These are phyloP conservation scores for Myathropa florea DNA, from an alignment of 2,888 invertebrate species.

Conservation along the genomic window DNA sequence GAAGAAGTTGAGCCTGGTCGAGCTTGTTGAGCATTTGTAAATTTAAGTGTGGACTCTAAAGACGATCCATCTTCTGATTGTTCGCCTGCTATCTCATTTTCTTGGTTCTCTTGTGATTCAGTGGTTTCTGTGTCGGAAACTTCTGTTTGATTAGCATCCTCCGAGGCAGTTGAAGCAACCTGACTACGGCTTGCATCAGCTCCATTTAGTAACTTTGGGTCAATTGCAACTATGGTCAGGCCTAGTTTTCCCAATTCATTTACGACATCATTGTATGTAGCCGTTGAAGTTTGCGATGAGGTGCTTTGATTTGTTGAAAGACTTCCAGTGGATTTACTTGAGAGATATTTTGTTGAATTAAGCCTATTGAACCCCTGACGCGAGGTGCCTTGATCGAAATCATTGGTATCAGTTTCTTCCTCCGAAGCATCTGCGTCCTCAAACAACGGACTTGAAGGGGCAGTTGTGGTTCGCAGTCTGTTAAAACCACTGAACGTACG, in stretches of 20 bases:
- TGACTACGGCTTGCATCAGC: too few relatives aligned
- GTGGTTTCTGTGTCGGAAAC: background rate
- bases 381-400: conserved; percentile 20
- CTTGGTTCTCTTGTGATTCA: background rate
- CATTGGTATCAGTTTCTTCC: background rate
- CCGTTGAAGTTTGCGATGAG: background rate
- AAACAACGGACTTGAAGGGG: background rate
- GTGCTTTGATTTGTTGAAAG: background rate
- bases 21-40: background rate
- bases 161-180: background rate
- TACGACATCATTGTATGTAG: background rate
- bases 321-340: too few relatives aligned
- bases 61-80: background rate
- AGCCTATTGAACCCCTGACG: conserved; percentile 4
- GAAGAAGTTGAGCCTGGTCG: background rate
- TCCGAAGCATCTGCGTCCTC: background rate
- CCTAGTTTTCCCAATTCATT: background rate
- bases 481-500: conserved; percentile 56
- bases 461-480: conserved; percentile 14
- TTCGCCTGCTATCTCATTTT: background rate
- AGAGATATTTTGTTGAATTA: too few relatives aligned
- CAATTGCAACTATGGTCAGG: background rate
- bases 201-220: background rate
- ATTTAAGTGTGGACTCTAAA: background rate
- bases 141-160: background rate